Percentiles rank a stretch among this genome's conserved stretches.
These are phyloP conservation scores for Rhopalosiphum padi DNA, from an alignment of 1,140 invertebrate species.

Conservation along the genomic window DNA sequence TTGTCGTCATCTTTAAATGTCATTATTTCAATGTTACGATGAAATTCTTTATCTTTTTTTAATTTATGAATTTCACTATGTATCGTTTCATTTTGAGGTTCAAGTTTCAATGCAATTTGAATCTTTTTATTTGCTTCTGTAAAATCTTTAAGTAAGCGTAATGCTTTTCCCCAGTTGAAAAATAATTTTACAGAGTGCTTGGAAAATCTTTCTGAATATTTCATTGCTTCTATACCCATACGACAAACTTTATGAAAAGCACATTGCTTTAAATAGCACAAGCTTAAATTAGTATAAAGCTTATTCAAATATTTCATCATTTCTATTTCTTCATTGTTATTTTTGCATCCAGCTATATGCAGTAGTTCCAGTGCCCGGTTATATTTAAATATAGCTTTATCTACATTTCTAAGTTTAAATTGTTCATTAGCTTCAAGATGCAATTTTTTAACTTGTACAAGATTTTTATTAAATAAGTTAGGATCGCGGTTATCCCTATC, in stretches of 20 bases:
- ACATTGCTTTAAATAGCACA: slow-evolving; percentile 42
- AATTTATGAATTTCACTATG: background rate
- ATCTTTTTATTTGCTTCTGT: slow-evolving; percentile 33
- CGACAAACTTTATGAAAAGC: slow-evolving; percentile 53
- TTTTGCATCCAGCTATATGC: slow-evolving; percentile 17
- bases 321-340: slow-evolving; percentile 28
- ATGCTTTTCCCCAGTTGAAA: slow-evolving; percentile 47
- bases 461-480: background rate
- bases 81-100: slow-evolving; percentile 13
- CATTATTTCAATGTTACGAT: background rate
- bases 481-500: slow-evolving; percentile 32
- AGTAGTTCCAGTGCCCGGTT: background rate
- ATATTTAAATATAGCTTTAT: slow-evolving; percentile 45
- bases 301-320: slow-evolving; percentile 48
- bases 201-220: slow-evolving; percentile 39
- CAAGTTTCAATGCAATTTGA: background rate
- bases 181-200: slow-evolving; percentile 15
- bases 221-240: slow-evolving; percentile 23
- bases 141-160: slow-evolving; percentile 33
- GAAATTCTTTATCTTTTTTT: slow-evolving; percentile 41
- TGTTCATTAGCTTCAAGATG: slow-evolving; percentile 23
- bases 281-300: slow-evolving; percentile 36
- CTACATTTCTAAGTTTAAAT: slow-evolving; percentile 31
- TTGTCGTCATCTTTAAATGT: background rate
- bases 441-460: background rate